These are phyloP conservation scores for Ips nitidus DNA, from an alignment of 1,140 invertebrate genomes.

Conservation along the genomic window DNA sequence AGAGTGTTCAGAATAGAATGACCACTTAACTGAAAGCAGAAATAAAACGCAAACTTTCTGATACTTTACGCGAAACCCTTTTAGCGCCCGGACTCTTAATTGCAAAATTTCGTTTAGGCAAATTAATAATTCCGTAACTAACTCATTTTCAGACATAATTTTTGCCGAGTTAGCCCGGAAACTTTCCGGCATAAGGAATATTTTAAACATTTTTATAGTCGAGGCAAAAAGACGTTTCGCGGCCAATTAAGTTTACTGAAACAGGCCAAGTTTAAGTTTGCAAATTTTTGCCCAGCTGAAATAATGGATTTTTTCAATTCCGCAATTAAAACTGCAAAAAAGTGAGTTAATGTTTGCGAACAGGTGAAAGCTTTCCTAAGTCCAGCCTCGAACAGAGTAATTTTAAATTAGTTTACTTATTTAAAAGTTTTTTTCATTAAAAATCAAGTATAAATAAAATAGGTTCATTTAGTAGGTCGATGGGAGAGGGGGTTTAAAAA, in stretches of 20 bases:
- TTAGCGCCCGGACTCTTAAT: conserved; percentile 7
- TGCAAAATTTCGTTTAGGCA: conserved; percentile 20
- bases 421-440: no score
- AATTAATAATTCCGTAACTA: conserved; percentile 26
- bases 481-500: no score
- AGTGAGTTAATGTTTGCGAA: no score
- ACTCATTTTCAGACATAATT: conserved; percentile 26
- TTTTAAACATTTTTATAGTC: conserved; percentile 7
- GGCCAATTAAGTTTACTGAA: background rate
- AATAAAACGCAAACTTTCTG: background rate
- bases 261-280: background rate
- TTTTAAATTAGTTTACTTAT: no score
- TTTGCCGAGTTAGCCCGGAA: conserved; percentile 12
- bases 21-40: no score
- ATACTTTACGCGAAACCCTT: conserved; percentile 1
- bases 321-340: no score
- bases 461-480: no score
- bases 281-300: background rate
- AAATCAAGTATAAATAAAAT: no score
- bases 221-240: background rate
- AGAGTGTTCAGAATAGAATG: no score
- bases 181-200: conserved; percentile 10
- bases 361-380: no score
- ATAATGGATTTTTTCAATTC: no score
- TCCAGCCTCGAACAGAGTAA: no score